These are phyloP conservation scores for Drosophila conformis DNA, from an alignment of 2,888 invertebrate genomes.

Conservation along the genomic window DNA sequence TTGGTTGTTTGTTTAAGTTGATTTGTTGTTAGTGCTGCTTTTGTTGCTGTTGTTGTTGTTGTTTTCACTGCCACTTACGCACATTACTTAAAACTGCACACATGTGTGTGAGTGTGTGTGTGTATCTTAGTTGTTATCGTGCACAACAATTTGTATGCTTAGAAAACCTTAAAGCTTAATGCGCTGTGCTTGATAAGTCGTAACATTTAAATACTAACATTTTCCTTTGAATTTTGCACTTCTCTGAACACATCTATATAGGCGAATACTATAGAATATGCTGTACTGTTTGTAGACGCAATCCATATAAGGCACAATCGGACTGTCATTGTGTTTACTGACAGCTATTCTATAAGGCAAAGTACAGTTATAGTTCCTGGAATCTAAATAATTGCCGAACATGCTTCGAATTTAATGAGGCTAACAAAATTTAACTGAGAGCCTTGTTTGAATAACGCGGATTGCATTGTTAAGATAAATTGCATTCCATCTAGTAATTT, in stretches of 20 bases:
- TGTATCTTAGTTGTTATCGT: slow-evolving; percentile 38
- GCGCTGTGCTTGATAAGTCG: slow-evolving; percentile 41
- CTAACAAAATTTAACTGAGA: neutral
- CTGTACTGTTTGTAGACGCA: neutral
- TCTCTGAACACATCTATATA: slow-evolving; percentile 17
- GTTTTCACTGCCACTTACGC: slow-evolving; percentile 44
- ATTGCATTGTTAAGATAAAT: neutral
- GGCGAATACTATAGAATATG: slow-evolving; percentile 10
- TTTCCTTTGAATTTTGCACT: slow-evolving; percentile 45
- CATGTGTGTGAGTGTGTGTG: slow-evolving; percentile 9
- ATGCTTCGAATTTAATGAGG: neutral
- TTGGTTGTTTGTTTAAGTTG: slow-evolving; percentile 73
- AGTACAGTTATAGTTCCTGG: slow-evolving; percentile 1
- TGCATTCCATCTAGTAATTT: neutral
- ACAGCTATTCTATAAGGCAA: neutral
- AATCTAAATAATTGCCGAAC: neutral
- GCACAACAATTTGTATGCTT: slow-evolving; percentile 58
- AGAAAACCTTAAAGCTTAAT: slow-evolving; percentile 41
- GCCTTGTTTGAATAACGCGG: neutral
- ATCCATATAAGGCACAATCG: neutral
- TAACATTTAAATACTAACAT: slow-evolving; percentile 43
- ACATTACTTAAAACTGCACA: slow-evolving; percentile 34
- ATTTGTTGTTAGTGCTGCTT: slow-evolving; percentile 63
- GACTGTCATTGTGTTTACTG: neutral
- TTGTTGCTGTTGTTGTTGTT: slow-evolving; percentile 24